These are phyloP conservation scores for Crioceris asparagi DNA, from an alignment of 2,888 invertebrate genomes.

Conservation along the genomic window DNA sequence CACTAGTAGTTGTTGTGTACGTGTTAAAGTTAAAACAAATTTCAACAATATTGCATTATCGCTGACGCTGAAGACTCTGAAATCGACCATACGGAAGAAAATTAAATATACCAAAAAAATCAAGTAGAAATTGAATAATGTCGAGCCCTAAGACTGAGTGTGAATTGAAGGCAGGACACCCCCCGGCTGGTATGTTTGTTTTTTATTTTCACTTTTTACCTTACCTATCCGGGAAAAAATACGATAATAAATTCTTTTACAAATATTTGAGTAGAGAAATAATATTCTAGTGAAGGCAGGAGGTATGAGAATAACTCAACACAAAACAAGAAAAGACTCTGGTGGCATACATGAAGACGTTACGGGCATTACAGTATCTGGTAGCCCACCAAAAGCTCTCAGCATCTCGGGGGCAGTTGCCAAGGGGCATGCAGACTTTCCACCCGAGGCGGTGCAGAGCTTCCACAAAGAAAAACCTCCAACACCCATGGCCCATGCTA, in stretches of 20 bases:
- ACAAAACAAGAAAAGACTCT: slow-evolving; percentile 60
- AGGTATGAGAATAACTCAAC: slow-evolving; percentile 85
- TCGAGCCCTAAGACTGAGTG: slow-evolving; percentile 50
- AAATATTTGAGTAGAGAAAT: no score
- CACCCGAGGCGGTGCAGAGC: slow-evolving; percentile 75
- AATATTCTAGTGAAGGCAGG: slow-evolving; percentile 76
- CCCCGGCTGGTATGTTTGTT: slow-evolving; percentile 74
- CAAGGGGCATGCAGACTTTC: slow-evolving; percentile 78
- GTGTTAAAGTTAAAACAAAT: no score
- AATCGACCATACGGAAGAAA: no score
- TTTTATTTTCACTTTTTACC: no score
- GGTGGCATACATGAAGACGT: slow-evolving; percentile 58
- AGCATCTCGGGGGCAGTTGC: slow-evolving; percentile 72
- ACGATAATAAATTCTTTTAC: neutral
- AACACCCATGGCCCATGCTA: slow-evolving; percentile 42
- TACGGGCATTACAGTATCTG: slow-evolving; percentile 61
- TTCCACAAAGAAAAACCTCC: slow-evolving; percentile 73
- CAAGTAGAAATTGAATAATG: no score
- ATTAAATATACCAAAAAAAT: no score
- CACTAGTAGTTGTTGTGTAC: no score
- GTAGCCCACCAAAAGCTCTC: slow-evolving; percentile 67
- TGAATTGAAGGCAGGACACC: slow-evolving; percentile 77
- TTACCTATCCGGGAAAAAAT: no score
- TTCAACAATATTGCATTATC: no score
- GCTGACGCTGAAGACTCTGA: no score